Base-by-base conservation (phyloP, 2,113 vertebrate species). In the Menidia beryllina region DNA sequence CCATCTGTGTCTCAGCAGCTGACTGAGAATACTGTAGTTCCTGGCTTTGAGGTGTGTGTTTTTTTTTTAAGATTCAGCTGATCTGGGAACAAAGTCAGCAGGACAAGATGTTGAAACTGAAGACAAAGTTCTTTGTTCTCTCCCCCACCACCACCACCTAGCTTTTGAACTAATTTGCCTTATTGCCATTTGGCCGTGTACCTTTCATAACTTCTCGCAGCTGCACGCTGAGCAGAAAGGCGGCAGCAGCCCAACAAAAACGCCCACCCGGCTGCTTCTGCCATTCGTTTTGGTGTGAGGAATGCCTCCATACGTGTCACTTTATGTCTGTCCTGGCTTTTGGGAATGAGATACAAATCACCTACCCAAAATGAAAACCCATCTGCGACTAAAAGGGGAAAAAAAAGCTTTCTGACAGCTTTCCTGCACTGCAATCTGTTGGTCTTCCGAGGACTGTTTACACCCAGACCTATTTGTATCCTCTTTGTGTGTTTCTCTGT, bases 1-100 rank as follows among this genome's bases (percentile, higher is more conserved):
- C 39, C 79, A 88, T 85, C 78, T 88, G 81, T 57, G 79, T 74
- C 36, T 25, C 72, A 64, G 67, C 81, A 74, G 69, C 75, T 73
- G 65, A 73, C 54, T 64, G 30, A 20, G 23, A 68, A 30, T 53
- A 24, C 47, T 47, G 49, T 43, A 45, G 48, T 72, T 66, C 20
- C 27, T 26, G 15, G 9, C 7, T 54, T 75, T n/a, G 14, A 62
- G 17, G 14, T 23, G 56, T 68, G n/a, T n/a, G n/a, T 65, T 69
- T 72, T 39, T 34, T 34, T 62, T 69, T 72, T 39, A 47, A 75
- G 26, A 64, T 69, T 45, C 20, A 21, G 10, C 20, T 75, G 3
- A 10, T 64, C 23, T 49, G 70, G 41, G 70, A 69, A 25, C 68
- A 19, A 49, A 52, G 45, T 68, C 5, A n/a, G 68, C 5, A n/a